Base-by-base conservation (phyloP, 2,113 vertebrate species). In the Gymnorhina tibicen region DNA sequence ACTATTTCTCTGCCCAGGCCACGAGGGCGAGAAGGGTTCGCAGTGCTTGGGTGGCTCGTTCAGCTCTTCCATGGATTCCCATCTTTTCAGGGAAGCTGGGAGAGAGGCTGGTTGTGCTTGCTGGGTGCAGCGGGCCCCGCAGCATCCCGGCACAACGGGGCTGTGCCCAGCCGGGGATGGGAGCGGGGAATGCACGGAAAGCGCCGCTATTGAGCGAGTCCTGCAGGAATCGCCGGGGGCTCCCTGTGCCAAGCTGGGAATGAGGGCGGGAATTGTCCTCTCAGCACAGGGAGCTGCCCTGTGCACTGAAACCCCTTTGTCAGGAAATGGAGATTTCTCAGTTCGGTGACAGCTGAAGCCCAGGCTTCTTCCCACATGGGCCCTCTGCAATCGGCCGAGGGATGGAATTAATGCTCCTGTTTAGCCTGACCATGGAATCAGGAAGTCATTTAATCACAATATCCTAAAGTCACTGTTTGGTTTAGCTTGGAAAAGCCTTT, bases 311-410 rank as follows among this genome's bases (percentile, higher is more conserved):
- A 32, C 13, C 53, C 58, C 30, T 41, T 18, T 26, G 56, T 16
- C 49, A 42, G 73, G n/a, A 93, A 80, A 66, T 4, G 8, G 56
- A 66, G 60, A 33, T 66, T 60, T 90, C 64, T 68, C 46, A 12
- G 56, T 62, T 23, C 7, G 53, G 52, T 12, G 26, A 47, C 89
- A 75, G 77, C 64, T 6, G 16, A 79, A 79, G 26, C 70, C 11
- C 72, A 13, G 23, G 5, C 7, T 63, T 91, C 7, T 63, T 91
- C 47, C 59, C 80, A 13, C 35, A 50, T 6, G 18, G 87, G 44
- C 95, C 90, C 58, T 78, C 68, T 58, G 90, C 74, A 55, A 81
- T 66, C 69, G 66, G 93, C 79, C 67, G 10, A 10, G 44, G 90
- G 39, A 2, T 49, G 78, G 80, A 73, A 94, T 73, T 32, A 1